Percentiles rank a stretch among this genome's conserved stretches.
phyloP scores from a whole-genome alignment of 2,113 vertebrate genomes.

The Calonectris borealis region DNA sequence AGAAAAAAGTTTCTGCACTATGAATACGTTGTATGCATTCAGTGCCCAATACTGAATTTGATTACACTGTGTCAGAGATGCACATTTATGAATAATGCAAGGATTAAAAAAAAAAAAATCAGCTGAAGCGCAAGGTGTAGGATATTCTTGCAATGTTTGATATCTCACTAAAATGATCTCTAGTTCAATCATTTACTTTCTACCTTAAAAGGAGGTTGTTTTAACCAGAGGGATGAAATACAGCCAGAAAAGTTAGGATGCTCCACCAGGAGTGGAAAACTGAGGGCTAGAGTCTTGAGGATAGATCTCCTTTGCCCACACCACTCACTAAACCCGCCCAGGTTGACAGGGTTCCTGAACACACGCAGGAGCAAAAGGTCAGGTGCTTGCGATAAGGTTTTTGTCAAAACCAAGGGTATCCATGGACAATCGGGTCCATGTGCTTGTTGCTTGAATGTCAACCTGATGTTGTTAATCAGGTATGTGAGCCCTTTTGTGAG shows the following conservation, averaged over 20 bases:
- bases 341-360: not conserved
- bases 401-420: not conserved
- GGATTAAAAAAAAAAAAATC: not conserved
- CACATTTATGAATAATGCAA: not conserved
- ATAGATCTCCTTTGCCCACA: not conserved
- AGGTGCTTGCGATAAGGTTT: not conserved
- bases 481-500: not conserved
- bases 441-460: not conserved
- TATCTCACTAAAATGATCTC: not conserved
- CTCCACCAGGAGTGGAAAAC: not conserved
- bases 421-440: not conserved
- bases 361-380: not conserved
- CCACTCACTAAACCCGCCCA: not conserved
- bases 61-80: not conserved
- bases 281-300: not conserved
- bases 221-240: not conserved
- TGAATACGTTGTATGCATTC: fast-evolving
- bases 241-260: not conserved
- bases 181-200: not conserved
- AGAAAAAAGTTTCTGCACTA: not conserved
- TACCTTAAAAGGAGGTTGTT: not conserved
- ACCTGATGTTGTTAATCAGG: not conserved
- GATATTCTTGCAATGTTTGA: not conserved
- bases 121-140: not conserved
- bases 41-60: not conserved